Conservation (phyloP, 2,113 vertebrate genomes). For the Myotis lucifugus region DNA sequence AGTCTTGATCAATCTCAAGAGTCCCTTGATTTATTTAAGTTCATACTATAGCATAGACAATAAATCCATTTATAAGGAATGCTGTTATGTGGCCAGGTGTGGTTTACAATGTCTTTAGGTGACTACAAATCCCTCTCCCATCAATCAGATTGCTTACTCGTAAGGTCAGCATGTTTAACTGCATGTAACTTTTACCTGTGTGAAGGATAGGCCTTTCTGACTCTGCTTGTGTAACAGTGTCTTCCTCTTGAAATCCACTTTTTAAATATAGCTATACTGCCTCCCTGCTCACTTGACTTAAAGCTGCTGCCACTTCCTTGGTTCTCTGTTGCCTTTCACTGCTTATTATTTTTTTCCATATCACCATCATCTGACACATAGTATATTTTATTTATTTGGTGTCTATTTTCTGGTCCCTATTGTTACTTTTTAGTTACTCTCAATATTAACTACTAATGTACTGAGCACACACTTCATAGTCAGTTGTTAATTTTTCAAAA, state of each 20-base stretch:
- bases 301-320: neutral
- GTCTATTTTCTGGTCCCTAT: neutral
- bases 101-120: constrained; percentile 76
- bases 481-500: neutral
- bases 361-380: neutral
- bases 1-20: constrained; percentile 78
- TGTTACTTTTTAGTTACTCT: neutral
- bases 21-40: constrained; percentile 79
- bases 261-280: neutral
- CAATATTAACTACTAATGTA: neutral
- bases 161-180: constrained; percentile 79
- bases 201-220: constrained; percentile 4
- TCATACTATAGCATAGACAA: constrained; percentile 77
- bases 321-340: neutral
- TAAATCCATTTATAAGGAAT: constrained; percentile 75
- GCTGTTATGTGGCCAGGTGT: constrained; percentile 74
- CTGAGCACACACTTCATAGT: neutral
- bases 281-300: neutral
- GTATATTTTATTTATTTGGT: neutral
- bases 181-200: constrained; percentile 78
- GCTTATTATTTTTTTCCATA: neutral
- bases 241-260: neutral
- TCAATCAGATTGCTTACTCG: constrained; percentile 79
- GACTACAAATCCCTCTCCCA: constrained; percentile 77
- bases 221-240: neutral